Conservation (phyloP, 1,140 invertebrate species). For the Drosophila busckii region DNA sequence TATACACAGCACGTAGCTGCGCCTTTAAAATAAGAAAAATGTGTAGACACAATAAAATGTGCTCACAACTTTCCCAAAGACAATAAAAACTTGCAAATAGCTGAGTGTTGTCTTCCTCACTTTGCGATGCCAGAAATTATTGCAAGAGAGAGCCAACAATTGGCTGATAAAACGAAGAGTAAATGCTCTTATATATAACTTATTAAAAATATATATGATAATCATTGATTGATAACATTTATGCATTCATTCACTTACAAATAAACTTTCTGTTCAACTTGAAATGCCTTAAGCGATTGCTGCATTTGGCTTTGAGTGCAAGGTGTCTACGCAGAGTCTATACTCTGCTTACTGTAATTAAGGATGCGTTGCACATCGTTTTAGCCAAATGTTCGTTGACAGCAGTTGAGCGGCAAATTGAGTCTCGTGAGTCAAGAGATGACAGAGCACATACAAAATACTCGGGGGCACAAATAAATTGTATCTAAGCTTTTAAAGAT, state of each 20-base stretch:
- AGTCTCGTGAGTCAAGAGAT: conserved; percentile 36
- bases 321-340: not conserved
- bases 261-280: no score
- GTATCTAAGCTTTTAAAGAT: conserved; percentile 41
- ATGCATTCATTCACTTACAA: no score
- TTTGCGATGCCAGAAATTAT: conserved; percentile 15
- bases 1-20: conserved; percentile 36
- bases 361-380: conserved; percentile 67
- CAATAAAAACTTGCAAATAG: conserved; percentile 52
- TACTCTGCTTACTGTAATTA: conserved; percentile 45
- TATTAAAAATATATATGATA: no score
- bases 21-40: conserved; percentile 6
- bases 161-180: not conserved
- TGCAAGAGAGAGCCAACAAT: conserved; percentile 17
- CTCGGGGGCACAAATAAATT: conserved; percentile 30
- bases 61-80: conserved; percentile 26
- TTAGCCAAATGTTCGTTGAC: conserved; percentile 57
- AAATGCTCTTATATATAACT: no score
- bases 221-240: no score
- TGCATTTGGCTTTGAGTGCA: no score
- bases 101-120: conserved; percentile 11
- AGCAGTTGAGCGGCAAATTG: conserved; percentile 35
- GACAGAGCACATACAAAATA: no score
- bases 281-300: no score
- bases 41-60: conserved; percentile 23